Conservation (phyloP, 1,140 invertebrate genomes). For the Riptortus pedestris region DNA sequence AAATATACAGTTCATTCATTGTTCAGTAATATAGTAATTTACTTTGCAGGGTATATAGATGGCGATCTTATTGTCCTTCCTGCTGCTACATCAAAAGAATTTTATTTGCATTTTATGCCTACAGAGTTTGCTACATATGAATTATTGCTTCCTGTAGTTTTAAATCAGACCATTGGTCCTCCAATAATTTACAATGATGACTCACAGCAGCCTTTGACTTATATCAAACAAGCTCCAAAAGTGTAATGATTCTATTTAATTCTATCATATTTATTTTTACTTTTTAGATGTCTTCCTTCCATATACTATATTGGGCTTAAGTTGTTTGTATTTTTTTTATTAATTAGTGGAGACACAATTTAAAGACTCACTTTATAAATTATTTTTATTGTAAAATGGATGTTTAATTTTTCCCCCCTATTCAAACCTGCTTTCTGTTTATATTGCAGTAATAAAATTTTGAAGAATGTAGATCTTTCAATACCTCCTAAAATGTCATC, state of each 20-base stretch:
- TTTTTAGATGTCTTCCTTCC: too few relatives aligned
- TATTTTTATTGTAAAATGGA: too few relatives aligned
- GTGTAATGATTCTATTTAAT: background rate
- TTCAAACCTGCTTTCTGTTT: background rate
- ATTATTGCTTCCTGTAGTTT: conserved; percentile 23
- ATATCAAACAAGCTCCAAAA: background rate
- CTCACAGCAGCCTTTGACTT: background rate
- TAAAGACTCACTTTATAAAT: too few relatives aligned
- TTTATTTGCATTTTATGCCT: conserved; percentile 28
- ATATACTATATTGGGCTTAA: too few relatives aligned
- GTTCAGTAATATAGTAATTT: too few relatives aligned
- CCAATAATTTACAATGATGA: conserved; percentile 10
- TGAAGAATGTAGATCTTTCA: background rate
- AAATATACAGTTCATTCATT: too few relatives aligned
- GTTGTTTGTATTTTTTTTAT: too few relatives aligned
- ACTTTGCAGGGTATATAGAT: too few relatives aligned
- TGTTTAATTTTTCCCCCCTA: too few relatives aligned
- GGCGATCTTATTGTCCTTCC: too few relatives aligned
- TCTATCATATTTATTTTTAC: too few relatives aligned
- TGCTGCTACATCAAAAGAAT: conserved; percentile 4
- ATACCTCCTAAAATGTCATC: background rate
- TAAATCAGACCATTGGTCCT: conserved; percentile 23
- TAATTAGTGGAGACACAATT: too few relatives aligned
- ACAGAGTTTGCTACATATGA: conserved; percentile 24
- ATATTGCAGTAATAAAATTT: background rate